Evolutionary conservation across 2,797 vertebrate species (phyloP).

Genomic region (Leptoclinus maculatus): DNA sequence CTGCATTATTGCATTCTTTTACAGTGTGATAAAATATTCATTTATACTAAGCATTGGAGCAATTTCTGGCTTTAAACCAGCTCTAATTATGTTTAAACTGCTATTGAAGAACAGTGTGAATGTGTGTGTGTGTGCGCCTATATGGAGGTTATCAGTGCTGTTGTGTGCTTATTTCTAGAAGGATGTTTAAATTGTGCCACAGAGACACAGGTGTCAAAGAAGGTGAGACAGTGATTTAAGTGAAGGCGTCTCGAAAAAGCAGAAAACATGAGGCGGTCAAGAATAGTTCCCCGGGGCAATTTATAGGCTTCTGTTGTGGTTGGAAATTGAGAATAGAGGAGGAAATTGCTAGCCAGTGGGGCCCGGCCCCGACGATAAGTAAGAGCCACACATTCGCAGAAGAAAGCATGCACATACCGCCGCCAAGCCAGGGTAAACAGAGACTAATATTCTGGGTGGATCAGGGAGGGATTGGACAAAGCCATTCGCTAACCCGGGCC

Average conservation of each 20-base stretch:
- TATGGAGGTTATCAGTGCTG: conserved; percentile 41
- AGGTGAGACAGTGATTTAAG: conserved; percentile 65
- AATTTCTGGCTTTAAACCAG: conserved; percentile 28
- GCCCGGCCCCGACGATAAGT: conserved; percentile 39
- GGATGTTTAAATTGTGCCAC: conserved; percentile 55
- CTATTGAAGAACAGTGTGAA: background rate
- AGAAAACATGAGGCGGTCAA: conserved; percentile 65
- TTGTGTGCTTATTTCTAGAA: conserved; percentile 39
- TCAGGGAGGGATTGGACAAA: conserved; percentile 63
- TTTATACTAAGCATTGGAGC: conserved; percentile 6
- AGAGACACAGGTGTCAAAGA: conserved; percentile 60
- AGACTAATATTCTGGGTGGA: conserved; percentile 42
- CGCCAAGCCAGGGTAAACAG: conserved; percentile 51
- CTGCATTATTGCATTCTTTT: conserved; percentile 10
- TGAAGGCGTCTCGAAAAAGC: conserved; percentile 43
- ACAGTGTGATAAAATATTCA: conserved; percentile 24
- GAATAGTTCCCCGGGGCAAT: conserved; percentile 65
- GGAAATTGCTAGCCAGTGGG: conserved; percentile 62
- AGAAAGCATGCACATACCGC: conserved; percentile 33
- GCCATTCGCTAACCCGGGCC: conserved; percentile 48
- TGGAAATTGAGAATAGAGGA: conserved; percentile 67
- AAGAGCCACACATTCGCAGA: conserved; percentile 32
- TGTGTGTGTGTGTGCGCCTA: background rate
- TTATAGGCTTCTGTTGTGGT: conserved; percentile 70
- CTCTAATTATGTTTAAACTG: conserved; percentile 21